Percentiles rank a stretch among this genome's conserved stretches.
Conservation (phyloP, 2,797 vertebrate species). For the Trachops cirrhosus region DNA sequence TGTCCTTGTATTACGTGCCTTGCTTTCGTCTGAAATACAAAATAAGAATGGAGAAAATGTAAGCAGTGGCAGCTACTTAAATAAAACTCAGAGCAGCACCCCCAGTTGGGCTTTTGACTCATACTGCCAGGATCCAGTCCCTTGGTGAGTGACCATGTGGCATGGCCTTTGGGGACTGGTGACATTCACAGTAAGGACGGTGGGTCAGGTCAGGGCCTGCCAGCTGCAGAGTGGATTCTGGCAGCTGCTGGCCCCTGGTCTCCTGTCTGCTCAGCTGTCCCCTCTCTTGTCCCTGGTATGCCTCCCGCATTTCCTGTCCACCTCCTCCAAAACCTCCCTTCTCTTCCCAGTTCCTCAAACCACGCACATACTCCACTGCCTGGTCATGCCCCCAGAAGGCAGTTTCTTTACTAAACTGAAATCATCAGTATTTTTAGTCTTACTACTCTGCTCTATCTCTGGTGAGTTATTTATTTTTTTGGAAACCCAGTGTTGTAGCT, state of each 20-base stretch:
- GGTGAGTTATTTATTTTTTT: background rate
- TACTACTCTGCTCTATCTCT: background rate
- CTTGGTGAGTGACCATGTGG: background rate
- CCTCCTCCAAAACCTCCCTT: background rate
- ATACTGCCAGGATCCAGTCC: accelerated
- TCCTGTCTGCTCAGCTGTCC: too few species aligned
- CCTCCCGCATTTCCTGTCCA: accelerated
- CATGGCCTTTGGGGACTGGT: too few species aligned
- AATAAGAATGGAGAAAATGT: background rate
- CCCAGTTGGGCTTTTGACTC: background rate
- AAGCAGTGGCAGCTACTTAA: background rate
- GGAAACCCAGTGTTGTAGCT: background rate
- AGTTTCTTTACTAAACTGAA: background rate
- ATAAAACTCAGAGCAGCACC: accelerated
- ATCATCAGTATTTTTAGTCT: background rate
- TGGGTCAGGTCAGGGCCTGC: background rate
- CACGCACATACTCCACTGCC: background rate
- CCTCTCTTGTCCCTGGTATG: accelerated
- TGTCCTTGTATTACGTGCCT: background rate
- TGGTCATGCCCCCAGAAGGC: background rate
- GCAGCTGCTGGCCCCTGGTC: accelerated
- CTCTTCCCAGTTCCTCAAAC: background rate
- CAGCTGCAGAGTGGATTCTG: accelerated
- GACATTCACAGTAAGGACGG: accelerated
- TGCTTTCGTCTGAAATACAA: background rate